Evolutionary conservation across 2,888 invertebrate species (phyloP), one percentile per base, ranked within the genome.

Genomic region (Steinernema hermaphroditum): DNA sequence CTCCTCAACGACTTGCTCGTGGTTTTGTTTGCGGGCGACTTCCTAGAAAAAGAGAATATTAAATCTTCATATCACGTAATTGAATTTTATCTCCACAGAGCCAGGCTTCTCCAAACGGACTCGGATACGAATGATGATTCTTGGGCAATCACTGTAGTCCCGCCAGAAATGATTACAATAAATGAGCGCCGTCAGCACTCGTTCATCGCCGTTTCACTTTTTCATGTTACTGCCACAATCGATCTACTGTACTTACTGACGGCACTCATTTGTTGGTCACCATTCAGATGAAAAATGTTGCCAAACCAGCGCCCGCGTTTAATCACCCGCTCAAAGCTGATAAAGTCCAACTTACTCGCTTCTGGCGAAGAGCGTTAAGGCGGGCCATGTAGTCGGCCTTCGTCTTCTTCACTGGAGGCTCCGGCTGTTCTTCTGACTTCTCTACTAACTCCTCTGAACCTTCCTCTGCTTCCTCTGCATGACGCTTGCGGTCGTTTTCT

Each of bases 1-100:
- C 89, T 98, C 98, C 76, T 96, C 96, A 0, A 96, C 91, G 0
- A 97, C 86, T 68, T 85, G 82, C 95, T 83, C 83, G 72, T 83
- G 83, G 70, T 85, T 85, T 57, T 82, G 78, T 73, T 84, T 84
- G 41, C 83, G 76, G 0, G 83, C 80, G 68, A 82, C 81, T 74
- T 84, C 81, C 82, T 82, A 68, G n/a, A 70, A 82, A 77, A 29
- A 9, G n/a, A 62, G 32, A 16, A 50, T 14, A 14, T 34, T 27
- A 24, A 16, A 32, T 29, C 6, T 6, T 49, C 19, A n/a, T 49
- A 14, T 14, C 12, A 14, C 43, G 9, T 43, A 14, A 43, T 24
- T 50, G 1, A 57, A 16, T 34, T 27, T 54, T 0, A 50, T 50
- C 49, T 14, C 8, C 9, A n/a, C n/a, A n/a, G n/a, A n/a, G n/a